Conservation (phyloP, 2,113 vertebrate genomes). For the Pachypanchax playfairii region DNA sequence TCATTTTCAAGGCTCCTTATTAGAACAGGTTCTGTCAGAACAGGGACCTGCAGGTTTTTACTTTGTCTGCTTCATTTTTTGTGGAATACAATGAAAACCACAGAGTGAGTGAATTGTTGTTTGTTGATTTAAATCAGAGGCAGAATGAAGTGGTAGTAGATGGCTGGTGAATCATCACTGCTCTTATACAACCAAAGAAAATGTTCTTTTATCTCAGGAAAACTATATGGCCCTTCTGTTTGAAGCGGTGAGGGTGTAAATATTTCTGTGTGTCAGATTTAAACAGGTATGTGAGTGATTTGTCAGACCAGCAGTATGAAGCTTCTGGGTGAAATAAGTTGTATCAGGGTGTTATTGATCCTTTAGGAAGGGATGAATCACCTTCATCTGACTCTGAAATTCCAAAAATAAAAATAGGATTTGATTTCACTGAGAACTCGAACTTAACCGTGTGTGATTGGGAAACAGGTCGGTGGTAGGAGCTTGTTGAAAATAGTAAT, state of each 20-base stretch:
- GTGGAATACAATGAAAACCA: slow-evolving; percentile 1
- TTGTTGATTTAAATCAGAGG: slow-evolving; percentile 33
- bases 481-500: too few species aligned
- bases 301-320: neutral
- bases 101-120: slow-evolving; percentile 20
- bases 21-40: slow-evolving; percentile 1
- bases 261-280: neutral
- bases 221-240: neutral
- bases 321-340: neutral
- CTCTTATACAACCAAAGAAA: slow-evolving; percentile 32
- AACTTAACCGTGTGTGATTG: neutral
- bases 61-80: slow-evolving; percentile 5
- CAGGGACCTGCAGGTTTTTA: neutral
- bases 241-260: neutral
- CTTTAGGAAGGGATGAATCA: neutral
- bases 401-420: neutral
- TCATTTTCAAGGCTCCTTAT: slow-evolving; percentile 11
- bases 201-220: neutral
- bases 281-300: neutral
- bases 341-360: neutral
- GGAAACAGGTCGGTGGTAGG: neutral
- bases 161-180: slow-evolving; percentile 36
- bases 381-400: neutral
- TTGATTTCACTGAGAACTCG: neutral
- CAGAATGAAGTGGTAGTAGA: slow-evolving; percentile 38